A percentile compares a stretch with the other conserved stretches of the same genome.
Evolutionary conservation across 92 coral and sea anemone genomes (phyloP).

Genomic region (Paragorgia papillata): DNA sequence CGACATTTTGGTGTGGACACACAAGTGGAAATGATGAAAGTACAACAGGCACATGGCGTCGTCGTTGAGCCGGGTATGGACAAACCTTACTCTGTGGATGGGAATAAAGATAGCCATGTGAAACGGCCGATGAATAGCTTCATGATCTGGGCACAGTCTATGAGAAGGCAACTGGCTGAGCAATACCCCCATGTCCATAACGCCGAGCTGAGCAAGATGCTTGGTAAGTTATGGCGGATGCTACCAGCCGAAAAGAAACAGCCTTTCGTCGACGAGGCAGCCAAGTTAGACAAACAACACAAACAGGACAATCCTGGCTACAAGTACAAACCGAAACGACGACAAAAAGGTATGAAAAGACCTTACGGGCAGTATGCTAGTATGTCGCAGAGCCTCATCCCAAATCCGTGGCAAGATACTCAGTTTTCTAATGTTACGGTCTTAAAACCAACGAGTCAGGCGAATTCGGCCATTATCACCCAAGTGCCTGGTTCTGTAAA

Average conservation of each 20-base stretch:
- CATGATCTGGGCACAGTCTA: slow-evolving; percentile 99
- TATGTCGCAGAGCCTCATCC: slow-evolving; percentile 30
- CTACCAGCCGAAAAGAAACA: slow-evolving; percentile 96
- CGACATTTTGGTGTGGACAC: slow-evolving; percentile 23
- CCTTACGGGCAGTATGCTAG: slow-evolving; percentile 77
- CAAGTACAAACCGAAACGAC: slow-evolving; percentile 90
- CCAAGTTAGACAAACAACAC: slow-evolving; percentile 95
- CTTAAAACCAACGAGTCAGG: slow-evolving; percentile 38
- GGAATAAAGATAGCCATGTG: slow-evolving; percentile 75
- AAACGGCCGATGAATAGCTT: slow-evolving; percentile 99
- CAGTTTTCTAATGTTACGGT: slow-evolving; percentile 41
- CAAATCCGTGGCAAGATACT: slow-evolving; percentile 42
- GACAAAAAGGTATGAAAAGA: slow-evolving; percentile 90
- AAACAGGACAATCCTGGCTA: slow-evolving; percentile 97
- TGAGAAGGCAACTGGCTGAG: slow-evolving; percentile 93
- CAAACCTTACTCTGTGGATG: slow-evolving; percentile 19
- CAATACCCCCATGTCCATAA: slow-evolving; percentile 99
- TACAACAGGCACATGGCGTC: background rate
- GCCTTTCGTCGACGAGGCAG: slow-evolving; percentile 99
- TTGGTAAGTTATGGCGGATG: slow-evolving; percentile 99
- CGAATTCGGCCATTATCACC: slow-evolving; percentile 30
- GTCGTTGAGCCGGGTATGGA: background rate
- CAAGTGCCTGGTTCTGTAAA: slow-evolving; percentile 42
- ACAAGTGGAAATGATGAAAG: background rate
- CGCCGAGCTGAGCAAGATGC: slow-evolving; percentile 99